A percentile compares a stretch with the other conserved stretches of the same genome.
Evolutionary conservation across 2,888 invertebrate genomes (phyloP).

Genomic region (Drosophila paranaensis): DNA sequence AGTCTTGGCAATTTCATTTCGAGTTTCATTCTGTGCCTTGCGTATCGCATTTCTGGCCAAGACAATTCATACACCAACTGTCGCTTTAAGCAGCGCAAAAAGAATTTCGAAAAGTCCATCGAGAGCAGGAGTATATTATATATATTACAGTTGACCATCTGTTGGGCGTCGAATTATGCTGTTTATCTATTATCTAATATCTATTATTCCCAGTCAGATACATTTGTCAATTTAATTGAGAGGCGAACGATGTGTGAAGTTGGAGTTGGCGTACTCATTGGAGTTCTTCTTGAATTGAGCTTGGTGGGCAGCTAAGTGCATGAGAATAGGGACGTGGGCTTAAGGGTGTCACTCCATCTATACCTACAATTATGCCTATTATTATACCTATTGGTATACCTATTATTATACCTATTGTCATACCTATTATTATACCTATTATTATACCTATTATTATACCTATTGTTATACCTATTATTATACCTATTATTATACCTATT

Average conservation of each 20-base stretch:
- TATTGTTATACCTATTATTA: too few species aligned
- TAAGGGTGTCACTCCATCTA: too few species aligned
- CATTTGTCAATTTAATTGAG: not conserved
- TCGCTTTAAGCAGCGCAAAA: slow-evolving; percentile 16
- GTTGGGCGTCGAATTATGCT: not conserved
- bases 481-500: too few species aligned
- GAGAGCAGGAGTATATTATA: not conserved
- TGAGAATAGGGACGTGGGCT: too few species aligned
- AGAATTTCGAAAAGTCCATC: not conserved
- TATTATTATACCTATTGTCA: too few species aligned
- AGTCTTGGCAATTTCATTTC: slow-evolving; percentile 53
- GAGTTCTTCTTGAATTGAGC: not conserved
- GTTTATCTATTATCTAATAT: not conserved
- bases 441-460: too few species aligned
- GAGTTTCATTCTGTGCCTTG: slow-evolving; percentile 27
- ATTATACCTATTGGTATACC: too few species aligned
- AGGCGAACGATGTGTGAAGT: not conserved
- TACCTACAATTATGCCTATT: too few species aligned
- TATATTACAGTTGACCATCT: not conserved
- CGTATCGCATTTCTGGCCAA: slow-evolving; percentile 8
- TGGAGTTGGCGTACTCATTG: not conserved
- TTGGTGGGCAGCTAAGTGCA: too few species aligned
- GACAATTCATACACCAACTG: slow-evolving; percentile 32
- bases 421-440: too few species aligned
- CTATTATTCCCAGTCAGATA: not conserved